Conservation (phyloP, 2,113 vertebrate species). For the Oxygymnocypris stewartii region DNA sequence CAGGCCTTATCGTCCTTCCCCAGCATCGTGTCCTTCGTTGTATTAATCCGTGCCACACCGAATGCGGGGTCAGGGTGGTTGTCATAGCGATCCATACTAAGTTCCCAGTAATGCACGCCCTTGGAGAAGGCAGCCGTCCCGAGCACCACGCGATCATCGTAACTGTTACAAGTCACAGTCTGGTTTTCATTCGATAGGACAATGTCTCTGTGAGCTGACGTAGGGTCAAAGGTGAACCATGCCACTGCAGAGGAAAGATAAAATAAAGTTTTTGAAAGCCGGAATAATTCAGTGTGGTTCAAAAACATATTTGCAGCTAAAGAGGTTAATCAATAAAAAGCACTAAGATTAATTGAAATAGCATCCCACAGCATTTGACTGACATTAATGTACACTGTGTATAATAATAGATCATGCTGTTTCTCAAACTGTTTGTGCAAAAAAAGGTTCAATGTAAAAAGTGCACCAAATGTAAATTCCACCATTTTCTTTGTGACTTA, state of each 20-base stretch:
- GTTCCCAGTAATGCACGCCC: constrained; percentile 94
- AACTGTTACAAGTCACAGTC: constrained; percentile 93
- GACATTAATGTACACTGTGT: not conserved
- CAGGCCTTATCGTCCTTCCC: constrained; percentile 97
- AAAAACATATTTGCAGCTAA: constrained; percentile 15
- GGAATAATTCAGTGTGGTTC: not conserved
- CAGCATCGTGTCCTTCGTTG: constrained; percentile 94
- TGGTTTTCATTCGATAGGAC: constrained; percentile 93
- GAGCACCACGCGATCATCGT: constrained; percentile 94
- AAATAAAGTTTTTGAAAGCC: not conserved
- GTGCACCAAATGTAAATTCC: too few relatives aligned
- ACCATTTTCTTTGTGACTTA: too few relatives aligned
- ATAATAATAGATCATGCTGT: not conserved
- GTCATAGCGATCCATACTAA: constrained; percentile 92
- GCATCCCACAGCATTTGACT: not conserved
- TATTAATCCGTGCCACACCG: constrained; percentile 91
- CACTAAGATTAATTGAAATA: not conserved
- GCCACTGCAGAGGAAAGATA: constrained; percentile 80
- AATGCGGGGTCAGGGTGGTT: constrained; percentile 98
- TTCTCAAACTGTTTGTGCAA: not conserved
- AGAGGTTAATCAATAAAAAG: not conserved
- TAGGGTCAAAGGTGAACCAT: constrained; percentile 95
- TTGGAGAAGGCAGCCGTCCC: constrained; percentile 96
- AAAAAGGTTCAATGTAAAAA: too few relatives aligned
- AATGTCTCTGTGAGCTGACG: constrained; percentile 92